Conservation (phyloP, 1,140 invertebrate genomes). For the Halictus rubicundus region DNA sequence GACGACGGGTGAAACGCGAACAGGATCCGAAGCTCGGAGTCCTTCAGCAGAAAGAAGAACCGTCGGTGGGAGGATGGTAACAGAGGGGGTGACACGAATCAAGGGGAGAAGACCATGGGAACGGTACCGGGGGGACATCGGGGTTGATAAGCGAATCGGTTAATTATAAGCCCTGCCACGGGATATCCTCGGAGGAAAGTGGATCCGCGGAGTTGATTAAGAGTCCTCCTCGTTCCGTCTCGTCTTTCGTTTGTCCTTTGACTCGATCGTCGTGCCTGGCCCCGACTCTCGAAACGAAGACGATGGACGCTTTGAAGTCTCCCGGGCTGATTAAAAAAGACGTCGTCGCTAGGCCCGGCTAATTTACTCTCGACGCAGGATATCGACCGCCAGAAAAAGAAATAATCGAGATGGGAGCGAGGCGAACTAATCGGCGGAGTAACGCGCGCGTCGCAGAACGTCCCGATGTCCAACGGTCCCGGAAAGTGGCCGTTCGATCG, state of each 20-base stretch:
- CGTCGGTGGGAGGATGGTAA: background rate
- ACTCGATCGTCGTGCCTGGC: conserved; percentile 66
- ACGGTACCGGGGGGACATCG: conserved; percentile 6
- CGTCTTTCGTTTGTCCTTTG: conserved; percentile 63
- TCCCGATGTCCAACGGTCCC: no score
- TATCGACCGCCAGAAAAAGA: conserved; percentile 21
- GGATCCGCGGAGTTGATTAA: conserved; percentile 68
- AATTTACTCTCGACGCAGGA: conserved; percentile 33
- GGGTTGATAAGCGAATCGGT: conserved; percentile 55
- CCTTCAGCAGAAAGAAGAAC: background rate
- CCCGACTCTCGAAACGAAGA: conserved; percentile 54
- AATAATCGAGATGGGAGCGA: background rate
- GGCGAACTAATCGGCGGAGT: background rate
- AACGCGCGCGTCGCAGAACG: background rate
- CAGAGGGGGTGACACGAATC: no score
- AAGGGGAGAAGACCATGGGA: background rate
- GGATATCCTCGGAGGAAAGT: conserved; percentile 52
- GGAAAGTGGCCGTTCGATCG: no score
- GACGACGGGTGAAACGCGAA: background rate
- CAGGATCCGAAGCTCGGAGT: no score
- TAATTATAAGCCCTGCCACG: conserved; percentile 60
- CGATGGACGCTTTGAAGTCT: conserved; percentile 71
- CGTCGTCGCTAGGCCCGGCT: conserved; percentile 38
- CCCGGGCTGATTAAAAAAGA: conserved; percentile 76
- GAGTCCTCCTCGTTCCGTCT: conserved; percentile 58